Conservation (phyloP, 2,113 vertebrate genomes). For the Cochlearius cochlearius region DNA sequence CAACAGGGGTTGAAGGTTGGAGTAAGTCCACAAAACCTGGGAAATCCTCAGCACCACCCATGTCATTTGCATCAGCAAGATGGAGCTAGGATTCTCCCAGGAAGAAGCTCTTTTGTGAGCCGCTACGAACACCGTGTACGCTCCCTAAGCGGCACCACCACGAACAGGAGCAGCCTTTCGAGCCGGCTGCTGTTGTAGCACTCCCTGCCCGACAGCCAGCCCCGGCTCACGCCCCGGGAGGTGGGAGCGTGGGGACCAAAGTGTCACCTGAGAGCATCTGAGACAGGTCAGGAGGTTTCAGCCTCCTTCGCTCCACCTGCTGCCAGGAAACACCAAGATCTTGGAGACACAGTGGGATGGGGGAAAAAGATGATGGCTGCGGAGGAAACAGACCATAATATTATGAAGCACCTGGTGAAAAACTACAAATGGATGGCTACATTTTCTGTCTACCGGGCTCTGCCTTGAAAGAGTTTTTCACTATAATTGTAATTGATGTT, state of each 20-base stretch:
- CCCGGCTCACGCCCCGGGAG: neutral
- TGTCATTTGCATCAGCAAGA: neutral
- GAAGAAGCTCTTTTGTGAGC: neutral
- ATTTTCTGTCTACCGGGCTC: neutral
- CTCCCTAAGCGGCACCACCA: rapidly evolving
- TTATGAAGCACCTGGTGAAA: slow-evolving; percentile 1
- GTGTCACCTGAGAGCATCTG: rapidly evolving
- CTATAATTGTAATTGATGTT: slow-evolving; percentile 57
- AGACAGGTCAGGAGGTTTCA: neutral
- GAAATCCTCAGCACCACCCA: neutral
- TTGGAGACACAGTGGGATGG: neutral
- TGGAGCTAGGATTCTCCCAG: neutral
- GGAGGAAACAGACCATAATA: neutral
- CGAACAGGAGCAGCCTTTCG: neutral
- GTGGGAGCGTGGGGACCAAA: too few species aligned
- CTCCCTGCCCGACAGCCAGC: neutral
- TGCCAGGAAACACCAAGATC: neutral
- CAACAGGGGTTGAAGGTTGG: neutral
- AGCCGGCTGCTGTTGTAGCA: rapidly evolving
- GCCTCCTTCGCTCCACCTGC: neutral
- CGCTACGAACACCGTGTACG: rapidly evolving
- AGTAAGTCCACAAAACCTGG: neutral
- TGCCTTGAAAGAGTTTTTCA: slow-evolving; percentile 36
- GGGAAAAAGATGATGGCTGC: neutral
- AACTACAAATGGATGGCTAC: neutral